phyloP scores from a whole-genome alignment of 2,888 invertebrate genomes.

The Acanthosepion pharaonis region DNA sequence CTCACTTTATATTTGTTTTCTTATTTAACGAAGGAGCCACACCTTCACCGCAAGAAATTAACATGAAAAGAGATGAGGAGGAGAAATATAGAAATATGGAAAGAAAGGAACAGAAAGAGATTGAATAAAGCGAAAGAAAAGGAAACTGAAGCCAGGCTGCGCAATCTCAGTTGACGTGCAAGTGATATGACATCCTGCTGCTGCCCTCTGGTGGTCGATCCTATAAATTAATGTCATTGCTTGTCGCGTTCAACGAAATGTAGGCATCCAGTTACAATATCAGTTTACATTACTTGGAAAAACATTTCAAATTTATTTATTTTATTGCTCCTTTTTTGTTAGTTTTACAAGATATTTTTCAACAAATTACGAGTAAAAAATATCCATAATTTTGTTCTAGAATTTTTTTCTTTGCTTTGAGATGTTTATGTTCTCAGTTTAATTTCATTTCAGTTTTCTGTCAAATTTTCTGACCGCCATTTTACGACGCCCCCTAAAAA shows the following conservation, averaged over 20 bases:
- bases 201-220: slow-evolving; percentile 33
- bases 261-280: not conserved
- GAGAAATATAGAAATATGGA: not conserved
- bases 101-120: not conserved
- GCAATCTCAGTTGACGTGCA: not conserved
- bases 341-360: not conserved
- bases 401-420: not conserved
- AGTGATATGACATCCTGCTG: not conserved
- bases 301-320: not conserved
- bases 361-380: not conserved
- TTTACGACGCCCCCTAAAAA: not conserved
- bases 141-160: not conserved
- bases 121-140: not conserved
- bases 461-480: not conserved
- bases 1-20: not conserved
- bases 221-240: slow-evolving; percentile 33
- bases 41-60: not conserved
- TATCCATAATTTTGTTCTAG: not conserved
- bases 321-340: not conserved
- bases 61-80: not conserved
- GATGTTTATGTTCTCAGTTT: not conserved
- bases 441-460: not conserved
- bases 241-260: not conserved
- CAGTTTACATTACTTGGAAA: not conserved
- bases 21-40: not conserved